Base-by-base conservation (phyloP, 2,888 invertebrate genomes). In the Prionchulus punctatus region DNA sequence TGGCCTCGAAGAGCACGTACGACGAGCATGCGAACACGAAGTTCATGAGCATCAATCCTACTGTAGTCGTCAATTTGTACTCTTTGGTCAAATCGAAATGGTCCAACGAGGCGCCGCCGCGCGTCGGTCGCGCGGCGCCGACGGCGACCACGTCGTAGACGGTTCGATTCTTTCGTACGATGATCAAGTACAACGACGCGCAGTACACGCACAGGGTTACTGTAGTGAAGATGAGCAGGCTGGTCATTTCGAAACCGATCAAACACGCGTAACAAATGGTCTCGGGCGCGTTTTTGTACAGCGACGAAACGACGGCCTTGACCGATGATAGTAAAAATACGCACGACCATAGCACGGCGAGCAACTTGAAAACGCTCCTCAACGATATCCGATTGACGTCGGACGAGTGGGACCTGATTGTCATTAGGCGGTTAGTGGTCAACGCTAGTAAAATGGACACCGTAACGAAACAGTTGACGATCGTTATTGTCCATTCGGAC, bases 381-480 rank as follows among this genome's bases (percentile, higher is more conserved):
- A 12, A 18, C 26, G 21, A 18, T 43, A 54, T 54, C 25, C 25
- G 26, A 18, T 54, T 31, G 25, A 43, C 7, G n/a, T n/a, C n/a
- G n/a, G n/a, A n/a, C n/a, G n/a, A n/a, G 15, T 43, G 54, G 23
- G 21, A 3, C 7, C 36, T 7, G 43, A 25, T 4, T 21, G 36
- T 25, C 23, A 54, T 43, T 18, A 45, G 4, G 7, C 54, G 54
- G 3, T 31, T 42, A 7, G 54, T 54, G 54, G 18, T 15, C 36
- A 54, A 27, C 12, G 54, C 54, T 26, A 54, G 26, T 27, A 54
- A 25, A 2, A 42, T 54, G 21, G 54, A 43, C 54, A 54, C 25
- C n/a, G 43, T 45, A 2, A 31, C 54, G 23, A 45, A 21, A 23
- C 43, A 3, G 45, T 54, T 54, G n/a, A 54, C 21, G 27, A 54